Conservation (phyloP, 2,113 vertebrate species). For the Zosterops borbonicus region DNA sequence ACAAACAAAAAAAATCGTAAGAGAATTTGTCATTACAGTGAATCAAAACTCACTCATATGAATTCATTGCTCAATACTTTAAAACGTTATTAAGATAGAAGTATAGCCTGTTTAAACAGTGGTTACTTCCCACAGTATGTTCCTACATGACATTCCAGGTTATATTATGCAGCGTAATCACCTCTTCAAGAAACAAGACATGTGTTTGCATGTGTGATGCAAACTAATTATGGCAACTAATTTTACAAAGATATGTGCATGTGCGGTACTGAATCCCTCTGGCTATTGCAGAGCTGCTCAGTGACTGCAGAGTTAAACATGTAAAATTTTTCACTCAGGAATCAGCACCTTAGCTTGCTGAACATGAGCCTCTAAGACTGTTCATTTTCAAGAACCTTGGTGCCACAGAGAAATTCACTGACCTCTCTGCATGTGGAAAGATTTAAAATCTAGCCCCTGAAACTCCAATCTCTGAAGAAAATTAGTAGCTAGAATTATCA, state of each 20-base stretch:
- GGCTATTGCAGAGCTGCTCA: neutral
- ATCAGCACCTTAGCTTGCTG: neutral
- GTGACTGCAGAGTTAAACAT: neutral
- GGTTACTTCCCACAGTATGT: neutral
- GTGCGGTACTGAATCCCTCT: neutral
- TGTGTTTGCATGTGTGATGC: neutral
- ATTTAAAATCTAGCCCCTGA: constrained; percentile 13
- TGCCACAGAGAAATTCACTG: neutral
- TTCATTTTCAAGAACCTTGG: neutral
- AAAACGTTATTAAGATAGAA: neutral
- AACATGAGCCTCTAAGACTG: neutral
- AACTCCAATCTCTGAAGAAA: constrained; percentile 39
- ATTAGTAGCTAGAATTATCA: constrained; percentile 50
- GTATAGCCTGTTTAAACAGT: neutral
- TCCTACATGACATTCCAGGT: neutral
- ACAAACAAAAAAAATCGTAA: neutral
- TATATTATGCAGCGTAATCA: neutral
- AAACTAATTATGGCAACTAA: neutral
- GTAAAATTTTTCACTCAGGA: neutral
- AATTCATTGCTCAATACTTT: neutral
- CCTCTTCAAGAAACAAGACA: neutral
- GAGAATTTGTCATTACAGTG: neutral
- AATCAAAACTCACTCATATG: neutral
- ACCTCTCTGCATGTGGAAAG: constrained; percentile 4
- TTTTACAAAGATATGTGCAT: neutral